phyloP scores from a whole-genome alignment of 2,888 invertebrate genomes.

The Microctonus brassicae region DNA sequence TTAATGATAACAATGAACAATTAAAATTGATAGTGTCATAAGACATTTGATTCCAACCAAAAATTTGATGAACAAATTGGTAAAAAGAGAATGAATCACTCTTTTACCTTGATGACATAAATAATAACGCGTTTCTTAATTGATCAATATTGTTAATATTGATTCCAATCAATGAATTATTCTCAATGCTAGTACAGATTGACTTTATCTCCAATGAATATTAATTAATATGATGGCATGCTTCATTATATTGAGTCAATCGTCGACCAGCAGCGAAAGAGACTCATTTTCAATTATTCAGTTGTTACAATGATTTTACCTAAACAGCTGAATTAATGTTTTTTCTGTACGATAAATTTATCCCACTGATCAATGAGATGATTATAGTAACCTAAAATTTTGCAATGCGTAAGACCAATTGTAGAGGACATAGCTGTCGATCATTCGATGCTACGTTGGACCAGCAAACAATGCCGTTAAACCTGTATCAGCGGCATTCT shows the following conservation, averaged over 20 bases:
- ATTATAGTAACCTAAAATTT: constrained; percentile 57
- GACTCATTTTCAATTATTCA: constrained; percentile 12
- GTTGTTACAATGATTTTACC: not conserved
- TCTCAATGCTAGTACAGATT: not conserved
- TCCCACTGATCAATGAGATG: not conserved
- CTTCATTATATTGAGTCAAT: constrained; percentile 6
- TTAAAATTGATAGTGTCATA: not conserved
- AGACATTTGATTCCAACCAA: not conserved
- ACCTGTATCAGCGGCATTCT: constrained; percentile 60
- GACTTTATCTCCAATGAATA: not conserved
- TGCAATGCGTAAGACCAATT: constrained; percentile 58
- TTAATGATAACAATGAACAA: not conserved
- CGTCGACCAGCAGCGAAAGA: constrained; percentile 29
- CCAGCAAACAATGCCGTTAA: constrained; percentile 66
- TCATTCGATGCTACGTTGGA: constrained; percentile 64
- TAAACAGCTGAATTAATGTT: constrained; percentile 14
- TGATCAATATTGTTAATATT: not conserved
- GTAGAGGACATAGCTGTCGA: constrained; percentile 50
- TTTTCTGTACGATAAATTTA: not conserved
- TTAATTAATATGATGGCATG: not conserved
- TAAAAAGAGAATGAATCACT: too few species aligned
- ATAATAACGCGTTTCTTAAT: not conserved
- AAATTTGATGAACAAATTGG: not conserved
- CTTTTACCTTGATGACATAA: not conserved
- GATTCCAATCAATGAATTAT: not conserved